A percentile compares a stretch with the other conserved stretches of the same genome.
Conservation (phyloP, 2,797 vertebrate species). For the Oreonectes daqikongensis region DNA sequence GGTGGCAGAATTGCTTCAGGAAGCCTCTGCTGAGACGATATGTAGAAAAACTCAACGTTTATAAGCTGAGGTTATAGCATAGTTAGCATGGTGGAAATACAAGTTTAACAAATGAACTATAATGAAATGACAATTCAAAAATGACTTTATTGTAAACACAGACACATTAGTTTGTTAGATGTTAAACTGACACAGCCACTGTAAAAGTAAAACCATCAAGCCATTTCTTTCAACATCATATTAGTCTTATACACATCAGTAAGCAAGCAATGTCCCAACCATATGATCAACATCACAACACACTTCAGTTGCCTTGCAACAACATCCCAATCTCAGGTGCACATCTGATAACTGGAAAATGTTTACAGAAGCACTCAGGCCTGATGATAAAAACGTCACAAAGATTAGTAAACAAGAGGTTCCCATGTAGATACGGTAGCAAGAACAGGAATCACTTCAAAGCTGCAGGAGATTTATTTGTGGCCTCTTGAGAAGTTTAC, state of each 20-base stretch:
- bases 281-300: slow-evolving; percentile 57
- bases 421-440: background rate
- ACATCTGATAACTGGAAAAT: background rate
- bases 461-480: background rate
- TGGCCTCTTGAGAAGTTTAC: background rate
- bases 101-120: background rate
- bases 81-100: background rate
- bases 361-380: background rate
- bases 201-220: slow-evolving; percentile 60
- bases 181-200: slow-evolving; percentile 51
- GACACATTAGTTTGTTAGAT: slow-evolving; percentile 62
- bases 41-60: background rate
- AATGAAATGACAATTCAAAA: slow-evolving; percentile 57
- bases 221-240: slow-evolving; percentile 67
- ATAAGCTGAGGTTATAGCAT: background rate
- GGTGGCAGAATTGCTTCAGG: slow-evolving; percentile 8
- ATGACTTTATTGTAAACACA: slow-evolving; percentile 76
- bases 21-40: background rate
- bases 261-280: slow-evolving; percentile 58
- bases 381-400: background rate
- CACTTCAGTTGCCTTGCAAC: background rate
- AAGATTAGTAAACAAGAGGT: background rate
- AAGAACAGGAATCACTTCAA: background rate
- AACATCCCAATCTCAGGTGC: background rate
- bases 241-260: slow-evolving; percentile 58